Percentiles rank a stretch among this genome's conserved stretches.
Conservation (phyloP, 2,113 vertebrate genomes). For the Rhinoderma darwinii region DNA sequence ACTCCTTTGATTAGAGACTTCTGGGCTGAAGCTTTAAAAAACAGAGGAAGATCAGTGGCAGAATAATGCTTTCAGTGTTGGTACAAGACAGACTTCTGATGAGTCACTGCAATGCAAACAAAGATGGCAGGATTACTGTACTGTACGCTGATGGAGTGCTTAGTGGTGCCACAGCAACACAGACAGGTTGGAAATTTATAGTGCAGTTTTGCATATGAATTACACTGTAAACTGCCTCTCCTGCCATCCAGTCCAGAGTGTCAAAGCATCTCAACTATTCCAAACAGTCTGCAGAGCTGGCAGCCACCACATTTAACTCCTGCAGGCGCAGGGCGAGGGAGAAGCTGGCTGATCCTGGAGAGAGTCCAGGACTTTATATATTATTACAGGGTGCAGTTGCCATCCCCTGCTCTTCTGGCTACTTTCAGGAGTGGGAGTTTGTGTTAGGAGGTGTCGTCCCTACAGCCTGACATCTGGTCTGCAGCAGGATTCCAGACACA, state of each 20-base stretch:
- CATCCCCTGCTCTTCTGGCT: no score
- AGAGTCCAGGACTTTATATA: constrained; percentile 1
- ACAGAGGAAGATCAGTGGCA: constrained; percentile 75
- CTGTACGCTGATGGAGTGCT: constrained; percentile 75
- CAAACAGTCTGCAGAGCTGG: constrained; percentile 79
- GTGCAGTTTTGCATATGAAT: constrained; percentile 80
- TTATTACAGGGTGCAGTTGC: neutral
- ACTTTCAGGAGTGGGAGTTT: constrained; percentile 36
- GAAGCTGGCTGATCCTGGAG: constrained; percentile 23
- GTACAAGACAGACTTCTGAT: constrained; percentile 84
- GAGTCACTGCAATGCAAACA: constrained; percentile 86
- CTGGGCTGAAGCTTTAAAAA: constrained; percentile 74
- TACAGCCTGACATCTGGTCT: constrained; percentile 35
- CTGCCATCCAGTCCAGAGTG: constrained; percentile 75
- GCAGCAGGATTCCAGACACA: constrained; percentile 32
- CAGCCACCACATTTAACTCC: constrained; percentile 63
- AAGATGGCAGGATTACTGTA: constrained; percentile 85
- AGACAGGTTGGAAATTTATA: constrained; percentile 75
- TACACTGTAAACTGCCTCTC: constrained; percentile 73
- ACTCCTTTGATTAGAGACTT: constrained; percentile 81
- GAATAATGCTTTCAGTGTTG: constrained; percentile 80
- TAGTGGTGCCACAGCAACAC: constrained; percentile 74
- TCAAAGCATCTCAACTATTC: constrained; percentile 80
- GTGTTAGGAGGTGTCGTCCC: neutral
- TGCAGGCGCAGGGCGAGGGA: neutral